Percentiles rank a stretch among this genome's conserved stretches.
These are phyloP conservation scores for Actinia tenebrosa DNA, from an alignment of 64 coral and sea anemone species.

Conservation along the genomic window DNA sequence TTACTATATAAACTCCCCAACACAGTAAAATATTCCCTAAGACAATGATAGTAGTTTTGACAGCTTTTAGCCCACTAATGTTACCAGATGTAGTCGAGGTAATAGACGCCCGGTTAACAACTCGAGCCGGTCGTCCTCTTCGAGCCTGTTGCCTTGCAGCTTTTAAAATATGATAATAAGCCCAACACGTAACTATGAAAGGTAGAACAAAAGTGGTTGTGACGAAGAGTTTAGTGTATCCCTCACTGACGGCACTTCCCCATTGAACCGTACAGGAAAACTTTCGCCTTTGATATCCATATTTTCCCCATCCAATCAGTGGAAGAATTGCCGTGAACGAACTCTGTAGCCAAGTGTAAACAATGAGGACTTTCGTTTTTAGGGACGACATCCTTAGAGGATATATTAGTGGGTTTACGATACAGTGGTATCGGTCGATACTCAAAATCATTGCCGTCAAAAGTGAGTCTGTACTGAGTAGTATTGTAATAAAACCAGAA, in stretches of 20 bases:
- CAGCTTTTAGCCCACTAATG: conserved; percentile 75
- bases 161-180: conserved; percentile 86
- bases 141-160: conserved; percentile 82
- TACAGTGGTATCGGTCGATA: conserved; percentile 89
- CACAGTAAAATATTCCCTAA: conserved; percentile 66
- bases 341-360: conserved; percentile 59
- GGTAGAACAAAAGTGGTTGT: conserved; percentile 50
- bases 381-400: conserved; percentile 68
- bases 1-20: conserved; percentile 69
- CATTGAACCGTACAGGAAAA: conserved; percentile 81
- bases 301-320: conserved; percentile 89
- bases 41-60: conserved; percentile 57
- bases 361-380: conserved; percentile 60
- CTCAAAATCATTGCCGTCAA: conserved; percentile 80
- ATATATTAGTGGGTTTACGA: conserved; percentile 81
- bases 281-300: conserved; percentile 70
- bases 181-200: conserved; percentile 51
- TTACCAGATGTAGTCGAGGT: conserved; percentile 53
- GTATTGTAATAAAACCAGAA: conserved; percentile 68
- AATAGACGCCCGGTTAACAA: conserved; percentile 43
- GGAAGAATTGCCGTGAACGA: conserved; percentile 76
- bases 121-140: conserved; percentile 46
- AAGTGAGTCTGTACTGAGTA: conserved; percentile 59
- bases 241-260: conserved; percentile 64
- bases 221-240: conserved; percentile 78